phyloP scores from a whole-genome alignment of 2,888 invertebrate species.

The Eupithecia tripunctaria region DNA sequence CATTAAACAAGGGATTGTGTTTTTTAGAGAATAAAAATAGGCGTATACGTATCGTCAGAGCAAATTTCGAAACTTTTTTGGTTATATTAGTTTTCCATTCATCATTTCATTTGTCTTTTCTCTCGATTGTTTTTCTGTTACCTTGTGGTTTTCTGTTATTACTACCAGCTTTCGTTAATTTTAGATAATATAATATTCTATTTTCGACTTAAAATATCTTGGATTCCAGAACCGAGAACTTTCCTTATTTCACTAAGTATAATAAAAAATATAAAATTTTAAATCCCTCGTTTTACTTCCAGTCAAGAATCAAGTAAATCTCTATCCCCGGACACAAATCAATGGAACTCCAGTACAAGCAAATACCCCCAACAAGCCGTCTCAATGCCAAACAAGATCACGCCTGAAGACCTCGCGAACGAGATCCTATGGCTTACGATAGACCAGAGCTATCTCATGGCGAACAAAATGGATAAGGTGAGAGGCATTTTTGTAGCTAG shows the following conservation, averaged over 20 bases:
- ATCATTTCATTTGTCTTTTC: not conserved
- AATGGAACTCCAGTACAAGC: conserved; percentile 63
- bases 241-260: not conserved
- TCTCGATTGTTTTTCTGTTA: not conserved
- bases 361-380: conserved; percentile 64
- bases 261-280: not conserved
- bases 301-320: conserved; percentile 56
- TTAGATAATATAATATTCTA: no score
- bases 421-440: conserved; percentile 79
- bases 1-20: no score
- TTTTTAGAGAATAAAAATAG: no score
- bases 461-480: conserved; percentile 64
- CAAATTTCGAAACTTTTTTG: not conserved
- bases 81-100: not conserved
- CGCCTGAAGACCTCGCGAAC: conserved; percentile 76
- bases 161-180: not conserved
- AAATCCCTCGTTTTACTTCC: not conserved
- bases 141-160: not conserved
- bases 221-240: not conserved
- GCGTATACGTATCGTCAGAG: no score
- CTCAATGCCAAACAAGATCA: conserved; percentile 76
- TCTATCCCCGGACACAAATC: conserved; percentile 60
- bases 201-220: not conserved
- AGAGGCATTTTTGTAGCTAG: not conserved
- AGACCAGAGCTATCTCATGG: conserved; percentile 76